Conservation (phyloP, 2,113 vertebrate genomes). For the Turnix velox region DNA sequence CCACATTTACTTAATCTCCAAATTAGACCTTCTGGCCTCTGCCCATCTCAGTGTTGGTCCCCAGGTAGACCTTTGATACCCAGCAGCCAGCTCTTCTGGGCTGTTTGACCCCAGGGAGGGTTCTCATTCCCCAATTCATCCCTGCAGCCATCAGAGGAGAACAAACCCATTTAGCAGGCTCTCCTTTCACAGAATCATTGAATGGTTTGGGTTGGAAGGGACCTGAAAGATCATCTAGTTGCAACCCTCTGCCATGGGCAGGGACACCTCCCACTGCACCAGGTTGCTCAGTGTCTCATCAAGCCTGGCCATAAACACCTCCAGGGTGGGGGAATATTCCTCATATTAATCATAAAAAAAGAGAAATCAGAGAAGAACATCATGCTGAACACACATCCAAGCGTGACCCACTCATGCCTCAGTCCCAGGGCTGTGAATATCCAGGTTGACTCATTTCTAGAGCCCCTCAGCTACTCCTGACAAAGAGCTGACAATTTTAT, state of each 20-base stretch:
- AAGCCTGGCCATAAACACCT: too few species aligned
- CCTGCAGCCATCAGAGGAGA: not conserved
- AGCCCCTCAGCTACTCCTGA: not conserved
- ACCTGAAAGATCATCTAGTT: too few species aligned
- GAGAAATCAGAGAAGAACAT: not conserved
- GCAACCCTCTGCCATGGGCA: too few species aligned
- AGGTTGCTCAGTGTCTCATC: too few species aligned
- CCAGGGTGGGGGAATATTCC: too few species aligned
- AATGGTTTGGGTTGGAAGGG: too few species aligned
- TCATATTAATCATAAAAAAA: not conserved
- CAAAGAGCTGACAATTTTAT: not conserved
- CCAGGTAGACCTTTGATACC: not conserved
- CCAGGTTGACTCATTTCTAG: not conserved
- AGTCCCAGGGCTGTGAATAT: not conserved
- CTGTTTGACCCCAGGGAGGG: not conserved
- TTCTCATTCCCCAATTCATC: not conserved
- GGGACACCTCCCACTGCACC: too few species aligned
- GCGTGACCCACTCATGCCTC: fast-evolving
- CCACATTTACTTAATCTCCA: not conserved
- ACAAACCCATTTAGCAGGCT: not conserved
- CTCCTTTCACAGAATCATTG: too few species aligned
- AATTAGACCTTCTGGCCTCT: not conserved
- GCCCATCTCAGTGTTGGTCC: not conserved
- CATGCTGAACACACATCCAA: fast-evolving
- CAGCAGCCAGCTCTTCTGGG: not conserved